Conservation (phyloP, 2,113 vertebrate genomes). For the Caloenas nicobarica region DNA sequence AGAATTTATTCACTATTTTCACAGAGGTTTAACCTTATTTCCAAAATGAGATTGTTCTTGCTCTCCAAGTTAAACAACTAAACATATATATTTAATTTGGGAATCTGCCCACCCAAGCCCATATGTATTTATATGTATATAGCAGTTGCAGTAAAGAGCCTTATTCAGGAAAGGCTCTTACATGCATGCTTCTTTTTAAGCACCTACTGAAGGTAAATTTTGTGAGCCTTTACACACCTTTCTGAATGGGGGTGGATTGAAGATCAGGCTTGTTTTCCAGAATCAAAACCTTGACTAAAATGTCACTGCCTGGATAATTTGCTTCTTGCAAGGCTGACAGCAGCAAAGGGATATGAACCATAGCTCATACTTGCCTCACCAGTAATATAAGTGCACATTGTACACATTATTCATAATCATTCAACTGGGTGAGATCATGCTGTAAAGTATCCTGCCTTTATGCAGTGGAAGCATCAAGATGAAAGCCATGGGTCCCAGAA, state of each 20-base stretch:
- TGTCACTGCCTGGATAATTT: not conserved
- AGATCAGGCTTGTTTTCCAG: not conserved
- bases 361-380: not conserved
- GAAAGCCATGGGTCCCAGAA: not conserved
- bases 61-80: not conserved
- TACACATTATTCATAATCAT: too few relatives aligned
- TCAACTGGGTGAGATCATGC: not conserved
- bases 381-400: not conserved
- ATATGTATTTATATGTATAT: not conserved
- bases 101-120: not conserved
- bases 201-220: not conserved
- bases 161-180: not conserved
- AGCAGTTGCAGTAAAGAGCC: not conserved
- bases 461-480: not conserved
- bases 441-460: not conserved
- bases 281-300: not conserved
- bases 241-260: not conserved
- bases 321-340: not conserved
- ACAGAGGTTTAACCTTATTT: constrained; percentile 17
- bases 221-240: not conserved
- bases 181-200: not conserved
- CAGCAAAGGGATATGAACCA: not conserved
- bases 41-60: not conserved
- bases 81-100: not conserved
- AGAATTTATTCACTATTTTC: constrained; percentile 5